Conservation (phyloP, 2,888 invertebrate genomes). For the Dasysyrphus tricinctus region DNA sequence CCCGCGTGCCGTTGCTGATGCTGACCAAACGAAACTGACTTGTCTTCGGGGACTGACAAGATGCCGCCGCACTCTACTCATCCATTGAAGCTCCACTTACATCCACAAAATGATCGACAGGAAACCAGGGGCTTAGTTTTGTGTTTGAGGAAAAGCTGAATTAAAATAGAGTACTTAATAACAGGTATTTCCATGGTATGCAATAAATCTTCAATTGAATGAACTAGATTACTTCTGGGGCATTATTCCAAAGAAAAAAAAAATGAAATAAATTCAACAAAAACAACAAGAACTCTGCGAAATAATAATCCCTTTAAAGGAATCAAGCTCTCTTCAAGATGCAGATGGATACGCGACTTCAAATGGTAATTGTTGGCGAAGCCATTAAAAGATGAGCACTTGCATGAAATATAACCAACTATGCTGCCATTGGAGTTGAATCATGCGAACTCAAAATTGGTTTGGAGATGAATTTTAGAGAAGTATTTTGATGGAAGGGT, state of each 20-base stretch:
- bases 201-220: slow-evolving; percentile 75
- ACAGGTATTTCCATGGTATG: slow-evolving; percentile 72
- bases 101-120: slow-evolving; percentile 51
- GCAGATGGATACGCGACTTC: slow-evolving; percentile 13
- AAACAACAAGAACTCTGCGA: slow-evolving; percentile 19
- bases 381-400: slow-evolving; percentile 62
- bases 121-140: slow-evolving; percentile 51
- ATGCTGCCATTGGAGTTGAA: neutral
- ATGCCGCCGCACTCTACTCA: slow-evolving; percentile 25
- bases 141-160: slow-evolving; percentile 66
- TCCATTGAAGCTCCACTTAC: slow-evolving; percentile 1
- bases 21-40: neutral
- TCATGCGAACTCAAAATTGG: slow-evolving; percentile 39
- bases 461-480: neutral
- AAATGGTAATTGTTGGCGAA: slow-evolving; percentile 67
- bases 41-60: slow-evolving; percentile 61
- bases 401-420: slow-evolving; percentile 1
- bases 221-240: slow-evolving; percentile 72
- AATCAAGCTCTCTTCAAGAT: neutral
- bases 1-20: neutral
- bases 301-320: slow-evolving; percentile 36
- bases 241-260: slow-evolving; percentile 21
- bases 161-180: slow-evolving; percentile 74
- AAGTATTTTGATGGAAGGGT: slow-evolving; percentile 23
- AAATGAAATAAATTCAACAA: neutral